These are phyloP conservation scores for Lathronympha strigana DNA, from an alignment of 2,888 invertebrate genomes.

Conservation along the genomic window DNA sequence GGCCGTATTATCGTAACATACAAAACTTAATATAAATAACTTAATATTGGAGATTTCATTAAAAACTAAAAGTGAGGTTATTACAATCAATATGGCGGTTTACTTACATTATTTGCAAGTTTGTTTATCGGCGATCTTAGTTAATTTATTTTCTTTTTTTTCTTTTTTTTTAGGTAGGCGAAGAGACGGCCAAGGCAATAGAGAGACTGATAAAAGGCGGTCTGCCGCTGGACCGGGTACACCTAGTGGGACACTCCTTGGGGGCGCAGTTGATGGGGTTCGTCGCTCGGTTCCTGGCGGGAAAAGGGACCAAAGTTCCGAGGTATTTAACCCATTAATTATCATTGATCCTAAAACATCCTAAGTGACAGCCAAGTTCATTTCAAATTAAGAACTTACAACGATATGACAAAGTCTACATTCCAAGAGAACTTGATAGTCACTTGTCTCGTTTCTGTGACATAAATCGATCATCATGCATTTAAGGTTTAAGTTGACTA, in stretches of 20 bases:
- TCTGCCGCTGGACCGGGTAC: conserved; percentile 70
- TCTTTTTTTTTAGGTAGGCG: conserved; percentile 53
- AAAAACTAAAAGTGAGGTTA: too few species aligned
- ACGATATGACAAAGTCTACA: too few species aligned
- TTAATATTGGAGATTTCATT: too few species aligned
- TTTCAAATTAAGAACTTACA: too few species aligned
- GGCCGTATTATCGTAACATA: too few species aligned
- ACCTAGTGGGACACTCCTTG: conserved; percentile 83
- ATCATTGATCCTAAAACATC: too few species aligned
- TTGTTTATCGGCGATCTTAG: not conserved
- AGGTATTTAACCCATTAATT: conserved; percentile 51
- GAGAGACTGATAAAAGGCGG: conserved; percentile 77
- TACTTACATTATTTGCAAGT: not conserved
- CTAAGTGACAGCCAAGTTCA: too few species aligned
- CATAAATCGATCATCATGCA: too few species aligned
- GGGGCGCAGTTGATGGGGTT: conserved; percentile 84
- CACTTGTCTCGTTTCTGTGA: too few species aligned
- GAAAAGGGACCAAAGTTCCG: conserved; percentile 51
- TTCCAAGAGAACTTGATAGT: too few species aligned
- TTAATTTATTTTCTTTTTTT: not conserved
- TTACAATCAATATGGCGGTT: not conserved
- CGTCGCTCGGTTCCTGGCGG: conserved; percentile 74
- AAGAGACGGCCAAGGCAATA: conserved; percentile 76
- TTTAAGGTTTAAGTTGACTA: too few species aligned
- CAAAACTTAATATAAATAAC: too few species aligned